phyloP scores from a whole-genome alignment of 1,140 invertebrate species.

The Alviniconcha marisindica region DNA sequence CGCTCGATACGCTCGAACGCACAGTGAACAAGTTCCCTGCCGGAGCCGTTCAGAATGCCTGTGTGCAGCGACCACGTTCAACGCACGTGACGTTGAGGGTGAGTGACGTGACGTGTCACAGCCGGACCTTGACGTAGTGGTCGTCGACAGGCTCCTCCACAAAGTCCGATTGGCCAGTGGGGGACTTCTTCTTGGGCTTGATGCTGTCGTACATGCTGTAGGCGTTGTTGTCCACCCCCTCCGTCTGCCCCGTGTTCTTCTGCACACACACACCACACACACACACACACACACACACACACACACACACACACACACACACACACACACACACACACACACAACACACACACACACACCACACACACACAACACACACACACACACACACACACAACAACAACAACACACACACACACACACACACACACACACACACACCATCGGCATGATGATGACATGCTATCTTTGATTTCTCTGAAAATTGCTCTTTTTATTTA shows the following conservation, averaged over 20 bases:
- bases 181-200: background rate
- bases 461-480: no score
- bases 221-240: background rate
- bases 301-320: background rate
- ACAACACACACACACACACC: slow-evolving; percentile 10
- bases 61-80: no score
- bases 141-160: background rate
- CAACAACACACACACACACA: background rate
- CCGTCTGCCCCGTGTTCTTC: background rate
- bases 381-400: background rate
- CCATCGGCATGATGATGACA: no score
- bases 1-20: no score
- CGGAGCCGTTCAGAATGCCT: no score
- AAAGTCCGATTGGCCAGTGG: background rate
- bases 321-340: slow-evolving; percentile 1
- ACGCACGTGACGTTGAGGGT: no score
- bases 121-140: slow-evolving; percentile 13
- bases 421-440: background rate
- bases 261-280: background rate
- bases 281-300: background rate
- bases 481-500: no score
- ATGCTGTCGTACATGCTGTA: background rate
- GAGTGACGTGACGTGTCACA: background rate
- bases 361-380: background rate
- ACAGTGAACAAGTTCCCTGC: no score